These are phyloP conservation scores for Hybognathus amarus DNA, from an alignment of 2,797 vertebrate genomes.

Conservation along the genomic window DNA sequence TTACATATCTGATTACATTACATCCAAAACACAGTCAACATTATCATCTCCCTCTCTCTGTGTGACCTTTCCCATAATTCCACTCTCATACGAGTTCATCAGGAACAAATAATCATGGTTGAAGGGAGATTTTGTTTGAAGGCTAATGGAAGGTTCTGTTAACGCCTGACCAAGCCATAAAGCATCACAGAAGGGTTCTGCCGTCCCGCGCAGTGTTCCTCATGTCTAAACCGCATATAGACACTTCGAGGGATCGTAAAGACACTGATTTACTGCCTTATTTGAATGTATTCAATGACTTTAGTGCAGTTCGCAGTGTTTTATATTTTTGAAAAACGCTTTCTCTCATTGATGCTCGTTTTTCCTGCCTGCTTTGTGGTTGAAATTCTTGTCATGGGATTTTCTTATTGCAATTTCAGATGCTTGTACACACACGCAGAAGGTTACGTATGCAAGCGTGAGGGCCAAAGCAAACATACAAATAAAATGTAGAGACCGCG, in stretches of 20 bases:
- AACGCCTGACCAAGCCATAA: conserved; percentile 52
- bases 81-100: conserved; percentile 27
- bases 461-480: conserved; percentile 30
- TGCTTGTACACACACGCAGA: conserved; percentile 27
- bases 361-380: conserved; percentile 45
- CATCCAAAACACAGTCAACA: conserved; percentile 40
- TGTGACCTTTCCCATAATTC: conserved; percentile 47
- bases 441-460: background rate
- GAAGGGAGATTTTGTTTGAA: conserved; percentile 47
- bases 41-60: conserved; percentile 27
- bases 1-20: conserved; percentile 53
- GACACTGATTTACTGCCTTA: conserved; percentile 44
- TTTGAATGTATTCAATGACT: conserved; percentile 43
- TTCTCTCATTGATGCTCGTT: conserved; percentile 38
- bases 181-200: conserved; percentile 41
- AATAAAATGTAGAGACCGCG: background rate
- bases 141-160: conserved; percentile 51
- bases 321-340: conserved; percentile 44
- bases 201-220: conserved; percentile 27
- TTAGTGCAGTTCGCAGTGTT: conserved; percentile 18
- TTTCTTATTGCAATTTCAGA: conserved; percentile 47
- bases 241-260: conserved; percentile 39
- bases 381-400: conserved; percentile 33
- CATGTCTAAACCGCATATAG: conserved; percentile 42
- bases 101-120: conserved; percentile 40